Evolutionary conservation across 1,140 invertebrate species (phyloP).

Genomic region (Diorhabda sublineata): DNA sequence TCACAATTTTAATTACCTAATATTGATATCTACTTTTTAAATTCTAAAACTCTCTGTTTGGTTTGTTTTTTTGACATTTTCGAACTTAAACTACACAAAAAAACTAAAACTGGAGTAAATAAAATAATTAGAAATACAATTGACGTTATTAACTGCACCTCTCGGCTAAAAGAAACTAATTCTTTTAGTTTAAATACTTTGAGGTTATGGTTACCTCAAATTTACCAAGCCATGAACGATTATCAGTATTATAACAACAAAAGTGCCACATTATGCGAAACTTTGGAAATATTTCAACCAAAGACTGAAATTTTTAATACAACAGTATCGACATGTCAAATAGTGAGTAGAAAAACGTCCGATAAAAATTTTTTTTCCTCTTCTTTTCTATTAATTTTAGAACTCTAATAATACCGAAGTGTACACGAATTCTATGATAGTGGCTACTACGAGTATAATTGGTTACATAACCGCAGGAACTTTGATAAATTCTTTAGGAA

Average conservation of each 20-base stretch:
- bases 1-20: too few relatives aligned
- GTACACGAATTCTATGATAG: slow-evolving; percentile 36
- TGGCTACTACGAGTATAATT: slow-evolving; percentile 23
- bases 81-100: too few relatives aligned
- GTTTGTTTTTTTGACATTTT: too few relatives aligned
- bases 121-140: too few relatives aligned
- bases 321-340: slow-evolving; percentile 20
- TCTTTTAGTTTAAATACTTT: slow-evolving; percentile 30
- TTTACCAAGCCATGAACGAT: slow-evolving; percentile 32
- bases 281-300: slow-evolving; percentile 27
- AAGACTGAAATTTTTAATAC: slow-evolving; percentile 12
- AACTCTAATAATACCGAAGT: slow-evolving; percentile 30
- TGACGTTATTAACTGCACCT: not conserved
- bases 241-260: slow-evolving; percentile 26
- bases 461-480: slow-evolving; percentile 24
- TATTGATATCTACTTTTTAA: too few relatives aligned
- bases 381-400: slow-evolving; percentile 11
- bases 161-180: not conserved
- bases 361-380: not conserved
- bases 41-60: too few relatives aligned
- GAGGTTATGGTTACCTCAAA: slow-evolving; percentile 31
- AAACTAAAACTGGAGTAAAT: too few relatives aligned
- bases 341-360: slow-evolving; percentile 19
- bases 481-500: slow-evolving; percentile 33
- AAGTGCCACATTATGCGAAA: slow-evolving; percentile 25